Evolutionary conservation across 2,797 vertebrate species (phyloP), one percentile per base, ranked within the genome.

Genomic region (Epinephelus awoara): DNA sequence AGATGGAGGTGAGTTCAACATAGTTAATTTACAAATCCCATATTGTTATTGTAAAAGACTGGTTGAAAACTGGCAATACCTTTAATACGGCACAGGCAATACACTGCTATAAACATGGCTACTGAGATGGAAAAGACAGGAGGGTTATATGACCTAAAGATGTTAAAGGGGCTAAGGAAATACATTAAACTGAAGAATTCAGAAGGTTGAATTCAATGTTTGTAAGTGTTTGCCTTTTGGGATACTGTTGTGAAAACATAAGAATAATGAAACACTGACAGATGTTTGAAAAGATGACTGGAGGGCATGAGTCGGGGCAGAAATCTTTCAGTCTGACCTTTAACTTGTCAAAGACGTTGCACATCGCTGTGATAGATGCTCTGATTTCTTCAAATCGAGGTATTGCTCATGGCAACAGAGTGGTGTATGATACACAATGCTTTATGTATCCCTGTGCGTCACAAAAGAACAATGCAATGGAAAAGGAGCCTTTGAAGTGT

Each of bases 311-410:
- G 54, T 67, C 13, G 29, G 50, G 66, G 23, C 55, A 77, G 63
- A 68, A 61, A 78, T 80, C 54, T 80, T 62, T 69, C 58, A 73
- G 23, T 14, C 47, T 83, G 85, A 84, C 82, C 75, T 89, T 86
- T 84, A 70, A 69, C 65, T 71, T 75, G 67, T 72, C 73, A 78
- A 52, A 78, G 38, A 77, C 19, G 10, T 1, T 19, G 25, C 18
- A 67, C 44, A 6, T 72, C 27, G 10, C 50, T 59, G 13, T 84
- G 79, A 87, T 61, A 29, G 77, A 88, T 81, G 73, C 50, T 23
- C 25, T 18, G 38, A 76, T 81, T 71, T 77, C 77, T 78, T 80
- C 40, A 65, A 71, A 83, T 29, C 2, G 55, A 74, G 62, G 57
- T 61, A 25, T 44, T 55, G 82, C 82, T 73, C 66, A 23, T 4